Evolutionary conservation across 1,140 invertebrate genomes (phyloP), one percentile per base, ranked within the genome.

Genomic region (Drosophila kepulauana): DNA sequence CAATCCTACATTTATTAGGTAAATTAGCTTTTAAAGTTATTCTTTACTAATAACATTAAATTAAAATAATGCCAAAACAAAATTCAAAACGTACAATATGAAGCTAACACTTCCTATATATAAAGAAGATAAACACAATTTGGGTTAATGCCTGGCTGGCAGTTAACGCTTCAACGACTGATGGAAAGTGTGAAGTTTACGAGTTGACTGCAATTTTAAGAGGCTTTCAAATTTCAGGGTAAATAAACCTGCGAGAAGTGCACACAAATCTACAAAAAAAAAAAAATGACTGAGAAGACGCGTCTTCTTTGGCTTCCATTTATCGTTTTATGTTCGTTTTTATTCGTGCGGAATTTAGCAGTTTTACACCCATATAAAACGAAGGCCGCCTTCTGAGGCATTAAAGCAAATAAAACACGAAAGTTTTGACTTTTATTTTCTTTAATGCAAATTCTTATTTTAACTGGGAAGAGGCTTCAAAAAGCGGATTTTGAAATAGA

Each of bases 131-230:
- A 46, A 64, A 25, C 63, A 67, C 13, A 70, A 75, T 72, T 25
- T 33, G 38, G 58, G 38, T 73, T 49, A 68, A 48, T 74, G 61
- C 30, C 49, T 13, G 25, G 51, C 38, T 48, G 49, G 43, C 43
- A 43, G 33, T 66, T 66, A 54, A 65, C 38, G 28, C 58, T 35
- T 57, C 20, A 63, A 52, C 54, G 30, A 65, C 48, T 28, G 49
- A 51, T 59, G 71, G 71, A 75, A 71, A 67, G 75, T 82, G 81
- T 66, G 80, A 79, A 72, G 84, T 82, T 84, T 84, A 84, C 76
- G 81, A 63, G 72, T 68, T 79, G 48, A 57, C 63, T 72, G 67
- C 76, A 79, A 69, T 68, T 70, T 76, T 82, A 82, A 82, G 82
- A 73, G 71, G 51, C 72, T 67, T 82, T 64, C 75, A 76, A 72